Percentiles rank a stretch among this genome's conserved stretches.
Evolutionary conservation across 2,113 vertebrate genomes (phyloP).

Genomic region (Prionailurus bengalensis): DNA sequence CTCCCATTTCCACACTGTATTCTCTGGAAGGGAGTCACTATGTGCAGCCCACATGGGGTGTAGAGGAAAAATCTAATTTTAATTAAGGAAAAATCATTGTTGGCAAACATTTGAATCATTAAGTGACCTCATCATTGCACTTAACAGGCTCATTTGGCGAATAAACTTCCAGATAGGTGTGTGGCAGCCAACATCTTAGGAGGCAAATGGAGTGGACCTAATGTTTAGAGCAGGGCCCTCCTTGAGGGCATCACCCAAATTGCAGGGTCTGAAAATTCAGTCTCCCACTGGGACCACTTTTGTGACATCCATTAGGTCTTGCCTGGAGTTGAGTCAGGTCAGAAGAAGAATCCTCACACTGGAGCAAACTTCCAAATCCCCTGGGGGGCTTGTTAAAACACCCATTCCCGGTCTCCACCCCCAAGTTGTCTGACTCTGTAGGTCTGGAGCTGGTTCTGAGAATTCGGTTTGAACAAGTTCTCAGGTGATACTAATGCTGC

Average conservation of each 20-base stretch:
- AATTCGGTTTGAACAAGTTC: not conserved
- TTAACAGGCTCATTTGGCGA: not conserved
- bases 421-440: not conserved
- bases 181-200: conserved; percentile 20
- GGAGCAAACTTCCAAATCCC: not conserved
- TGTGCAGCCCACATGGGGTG: not conserved
- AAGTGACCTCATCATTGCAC: not conserved
- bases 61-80: conserved; percentile 25
- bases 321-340: not conserved
- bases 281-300: not conserved
- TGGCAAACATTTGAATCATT: conserved; percentile 27
- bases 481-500: not conserved
- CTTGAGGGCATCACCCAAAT: not conserved
- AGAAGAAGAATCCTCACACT: not conserved
- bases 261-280: not conserved
- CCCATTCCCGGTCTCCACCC: not conserved
- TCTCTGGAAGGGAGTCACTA: not conserved
- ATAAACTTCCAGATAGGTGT: not conserved
- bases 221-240: not conserved
- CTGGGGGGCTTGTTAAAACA: not conserved
- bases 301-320: not conserved
- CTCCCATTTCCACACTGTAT: not conserved
- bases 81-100: not conserved
- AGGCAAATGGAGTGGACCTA: not conserved
- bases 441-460: not conserved